A percentile compares a stretch with the other conserved stretches of the same genome.
Evolutionary conservation across 1,140 invertebrate species (phyloP).

Genomic region (Diabrotica virgifera): DNA sequence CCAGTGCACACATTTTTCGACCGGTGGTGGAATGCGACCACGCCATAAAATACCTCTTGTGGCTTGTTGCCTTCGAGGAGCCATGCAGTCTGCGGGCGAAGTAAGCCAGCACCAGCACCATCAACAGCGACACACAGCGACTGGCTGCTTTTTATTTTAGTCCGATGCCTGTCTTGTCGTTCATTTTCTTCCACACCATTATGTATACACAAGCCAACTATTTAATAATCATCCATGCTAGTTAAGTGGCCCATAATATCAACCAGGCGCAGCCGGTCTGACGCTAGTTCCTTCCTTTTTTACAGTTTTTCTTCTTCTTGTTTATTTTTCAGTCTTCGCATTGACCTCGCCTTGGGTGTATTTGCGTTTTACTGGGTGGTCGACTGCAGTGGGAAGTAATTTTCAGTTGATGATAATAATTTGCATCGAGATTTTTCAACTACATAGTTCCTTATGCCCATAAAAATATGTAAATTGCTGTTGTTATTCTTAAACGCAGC

Average conservation of each 20-base stretch:
- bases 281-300: slow-evolving; percentile 7
- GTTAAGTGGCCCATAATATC: background rate
- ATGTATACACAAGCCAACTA: slow-evolving; percentile 5
- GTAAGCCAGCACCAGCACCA: background rate
- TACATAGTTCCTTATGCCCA: too few relatives aligned
- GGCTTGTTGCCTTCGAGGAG: slow-evolving; percentile 6
- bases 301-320: slow-evolving; percentile 1
- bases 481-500: too few relatives aligned
- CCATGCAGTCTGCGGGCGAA: slow-evolving; percentile 13
- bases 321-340: background rate
- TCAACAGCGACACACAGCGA: too few relatives aligned
- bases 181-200: slow-evolving; percentile 15
- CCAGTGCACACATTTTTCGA: background rate
- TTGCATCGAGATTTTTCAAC: too few relatives aligned
- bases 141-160: background rate
- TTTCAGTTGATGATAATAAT: too few relatives aligned
- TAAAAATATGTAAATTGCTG: too few relatives aligned
- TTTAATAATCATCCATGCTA: slow-evolving; percentile 14
- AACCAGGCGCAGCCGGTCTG: slow-evolving; percentile 5
- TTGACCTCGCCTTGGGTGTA: background rate
- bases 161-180: background rate
- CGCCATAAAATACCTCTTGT: slow-evolving; percentile 4
- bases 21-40: background rate
- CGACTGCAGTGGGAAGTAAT: too few relatives aligned
- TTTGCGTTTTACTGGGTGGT: background rate